A percentile compares a stretch with the other conserved stretches of the same genome.
phyloP scores from a whole-genome alignment of 2,797 vertebrate species.

The Danionella dracula region DNA sequence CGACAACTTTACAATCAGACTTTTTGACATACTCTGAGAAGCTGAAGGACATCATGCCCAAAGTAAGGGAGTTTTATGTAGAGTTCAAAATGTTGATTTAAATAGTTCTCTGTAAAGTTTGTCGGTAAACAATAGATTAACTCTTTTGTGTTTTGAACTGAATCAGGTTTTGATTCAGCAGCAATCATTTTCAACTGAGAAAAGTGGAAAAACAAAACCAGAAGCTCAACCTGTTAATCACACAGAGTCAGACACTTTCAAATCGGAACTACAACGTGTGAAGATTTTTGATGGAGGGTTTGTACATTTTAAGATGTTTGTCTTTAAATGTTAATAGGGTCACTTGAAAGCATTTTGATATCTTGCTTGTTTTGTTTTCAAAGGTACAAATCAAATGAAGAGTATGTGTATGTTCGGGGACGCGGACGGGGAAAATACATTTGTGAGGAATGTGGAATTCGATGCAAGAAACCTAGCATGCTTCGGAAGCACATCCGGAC shows the following conservation, averaged over 20 bases:
- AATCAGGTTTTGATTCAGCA: constrained; percentile 72
- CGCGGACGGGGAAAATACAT: constrained; percentile 96
- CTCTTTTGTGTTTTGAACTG: neutral
- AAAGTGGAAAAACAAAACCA: constrained; percentile 78
- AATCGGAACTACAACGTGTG: constrained; percentile 88
- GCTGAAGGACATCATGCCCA: constrained; percentile 83
- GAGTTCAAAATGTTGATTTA: neutral
- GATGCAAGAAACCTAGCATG: constrained; percentile 99
- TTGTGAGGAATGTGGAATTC: constrained; percentile 98
- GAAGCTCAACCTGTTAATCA: constrained; percentile 73
- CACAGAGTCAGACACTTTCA: constrained; percentile 79
- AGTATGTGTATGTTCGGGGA: constrained; percentile 95
- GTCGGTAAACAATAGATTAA: neutral
- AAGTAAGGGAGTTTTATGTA: constrained; percentile 66
- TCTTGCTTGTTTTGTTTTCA: constrained; percentile 27
- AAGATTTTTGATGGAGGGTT: constrained; percentile 99
- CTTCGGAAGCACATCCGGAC: constrained; percentile 98
- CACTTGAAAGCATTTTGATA: neutral
- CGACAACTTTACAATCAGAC: constrained; percentile 78
- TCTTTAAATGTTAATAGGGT: neutral
- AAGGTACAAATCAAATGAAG: constrained; percentile 97
- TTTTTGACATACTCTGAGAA: constrained; percentile 91
- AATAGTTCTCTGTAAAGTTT: neutral
- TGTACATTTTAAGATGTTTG: constrained; percentile 46
- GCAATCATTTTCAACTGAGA: constrained; percentile 73